Evolutionary conservation across 2,888 invertebrate genomes (phyloP), one percentile per base, ranked within the genome.

Genomic region (Osedax frankpressi): DNA sequence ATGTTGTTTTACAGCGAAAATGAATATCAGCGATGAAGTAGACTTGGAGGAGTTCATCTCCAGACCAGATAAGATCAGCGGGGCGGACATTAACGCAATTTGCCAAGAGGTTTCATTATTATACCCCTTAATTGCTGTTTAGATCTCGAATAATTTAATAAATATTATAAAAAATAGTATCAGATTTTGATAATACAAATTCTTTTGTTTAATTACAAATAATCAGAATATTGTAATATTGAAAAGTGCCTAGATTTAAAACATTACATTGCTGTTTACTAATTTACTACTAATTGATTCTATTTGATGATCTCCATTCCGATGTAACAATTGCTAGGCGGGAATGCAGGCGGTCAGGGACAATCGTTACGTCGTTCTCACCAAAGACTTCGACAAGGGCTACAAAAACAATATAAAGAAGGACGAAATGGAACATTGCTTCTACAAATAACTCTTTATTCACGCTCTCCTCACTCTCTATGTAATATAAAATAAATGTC

Each of bases 331-430:
- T 73, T 82, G 82, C 72, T 81, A 88, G 88, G 98, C 98, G 75
- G 98, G 98, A 78, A 99, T 98, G 98, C 97, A 98, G 84, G 98
- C 98, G 1, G 97, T 99, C 0, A 87, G 98, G 74, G 98, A 99
- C 85, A 99, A 98, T 87, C 91, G 98, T 80, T 96, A 99, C 85
- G 95, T 98, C 79, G 97, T 99, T 2, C 87, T 99, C 73, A 92
- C 94, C 3, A 99, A 99, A 87, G 98, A 99, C 87, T 98, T 98
- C 81, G 98, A 99, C 84, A 98, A 98, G 84, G 98, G 96, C 59
- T 98, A 99, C 87, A 99, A 98, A 84, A 97, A 96, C 83, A 97
- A 97, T 83, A 95, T 95, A 82, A 97, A 97, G 87, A 98, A 99
- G 84, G 97, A 98, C 85, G 96, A 95, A 85, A 92, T 94, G 80